Conservation (phyloP, 2,797 vertebrate species). For the Avahi laniger region DNA sequence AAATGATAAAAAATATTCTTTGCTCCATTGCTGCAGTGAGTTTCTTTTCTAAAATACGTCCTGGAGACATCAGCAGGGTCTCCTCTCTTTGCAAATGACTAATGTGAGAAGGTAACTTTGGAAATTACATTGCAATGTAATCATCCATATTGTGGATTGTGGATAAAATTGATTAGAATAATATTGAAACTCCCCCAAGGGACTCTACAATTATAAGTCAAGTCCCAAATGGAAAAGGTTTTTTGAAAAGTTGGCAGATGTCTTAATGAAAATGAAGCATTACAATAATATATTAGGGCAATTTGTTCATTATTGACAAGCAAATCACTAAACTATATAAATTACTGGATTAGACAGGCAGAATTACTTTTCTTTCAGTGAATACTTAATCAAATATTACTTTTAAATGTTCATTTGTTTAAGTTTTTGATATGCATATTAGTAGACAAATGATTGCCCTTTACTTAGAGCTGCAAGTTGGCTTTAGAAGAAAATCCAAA, state of each 20-base stretch:
- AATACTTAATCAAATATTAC: slow-evolving; percentile 86
- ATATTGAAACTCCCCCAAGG: slow-evolving; percentile 89
- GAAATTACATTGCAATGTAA: slow-evolving; percentile 87
- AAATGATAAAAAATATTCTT: slow-evolving; percentile 72
- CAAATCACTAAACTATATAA: slow-evolving; percentile 88
- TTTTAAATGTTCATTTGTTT: slow-evolving; percentile 85
- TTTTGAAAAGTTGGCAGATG: slow-evolving; percentile 89
- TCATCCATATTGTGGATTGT: slow-evolving; percentile 88
- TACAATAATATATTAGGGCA: slow-evolving; percentile 89
- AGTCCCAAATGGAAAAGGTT: slow-evolving; percentile 87
- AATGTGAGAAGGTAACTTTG: slow-evolving; percentile 87
- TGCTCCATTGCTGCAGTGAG: slow-evolving; percentile 24
- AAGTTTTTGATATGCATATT: slow-evolving; percentile 82
- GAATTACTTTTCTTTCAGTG: slow-evolving; percentile 86
- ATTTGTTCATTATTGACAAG: slow-evolving; percentile 89
- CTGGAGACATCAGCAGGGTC: slow-evolving; percentile 66
- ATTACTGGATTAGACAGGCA: slow-evolving; percentile 86
- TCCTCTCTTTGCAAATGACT: slow-evolving; percentile 81
- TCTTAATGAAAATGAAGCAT: slow-evolving; percentile 92
- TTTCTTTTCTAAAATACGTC: slow-evolving; percentile 72
- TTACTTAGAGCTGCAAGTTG: slow-evolving; percentile 63
- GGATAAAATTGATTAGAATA: slow-evolving; percentile 90
- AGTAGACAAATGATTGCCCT: slow-evolving; percentile 81
- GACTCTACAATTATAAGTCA: slow-evolving; percentile 88
- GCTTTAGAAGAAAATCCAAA: slow-evolving; percentile 81